These are phyloP conservation scores for Umimayanthus chanpuru DNA, from an alignment of 92 coral and sea anemone species.

Conservation along the genomic window DNA sequence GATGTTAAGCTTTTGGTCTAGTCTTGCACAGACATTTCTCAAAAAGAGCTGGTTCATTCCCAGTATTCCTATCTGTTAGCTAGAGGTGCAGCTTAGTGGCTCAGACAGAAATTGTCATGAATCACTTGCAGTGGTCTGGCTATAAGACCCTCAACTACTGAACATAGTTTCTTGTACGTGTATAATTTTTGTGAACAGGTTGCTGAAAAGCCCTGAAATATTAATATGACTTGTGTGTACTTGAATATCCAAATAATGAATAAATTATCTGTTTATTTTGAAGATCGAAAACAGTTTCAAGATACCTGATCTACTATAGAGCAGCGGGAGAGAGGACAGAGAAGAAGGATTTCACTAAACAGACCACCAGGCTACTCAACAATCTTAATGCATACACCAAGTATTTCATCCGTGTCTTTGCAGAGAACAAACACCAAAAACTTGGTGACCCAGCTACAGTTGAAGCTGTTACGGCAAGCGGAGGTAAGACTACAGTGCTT, in stretches of 20 bases:
- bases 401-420: constrained; percentile 21
- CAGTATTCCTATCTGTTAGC: too few relatives aligned
- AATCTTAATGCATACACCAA: constrained; percentile 33
- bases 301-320: constrained; percentile 31
- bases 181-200: too few relatives aligned
- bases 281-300: constrained; percentile 12
- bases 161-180: too few relatives aligned
- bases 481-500: not conserved
- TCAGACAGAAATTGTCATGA: too few relatives aligned
- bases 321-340: constrained; percentile 14
- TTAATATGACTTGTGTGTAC: not conserved
- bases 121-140: too few relatives aligned
- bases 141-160: too few relatives aligned
- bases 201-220: too few relatives aligned
- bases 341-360: constrained; percentile 20
- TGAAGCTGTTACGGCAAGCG: constrained; percentile 38
- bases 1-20: too few relatives aligned
- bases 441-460: constrained; percentile 5
- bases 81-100: too few relatives aligned
- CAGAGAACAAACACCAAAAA: constrained; percentile 17
- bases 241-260: not conserved
- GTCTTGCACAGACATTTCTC: too few relatives aligned
- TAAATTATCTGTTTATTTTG: not conserved
- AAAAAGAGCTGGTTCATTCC: too few relatives aligned
- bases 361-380: constrained; percentile 25